Conservation (phyloP, 2,797 vertebrate species). For the Euthynnus affinis region DNA sequence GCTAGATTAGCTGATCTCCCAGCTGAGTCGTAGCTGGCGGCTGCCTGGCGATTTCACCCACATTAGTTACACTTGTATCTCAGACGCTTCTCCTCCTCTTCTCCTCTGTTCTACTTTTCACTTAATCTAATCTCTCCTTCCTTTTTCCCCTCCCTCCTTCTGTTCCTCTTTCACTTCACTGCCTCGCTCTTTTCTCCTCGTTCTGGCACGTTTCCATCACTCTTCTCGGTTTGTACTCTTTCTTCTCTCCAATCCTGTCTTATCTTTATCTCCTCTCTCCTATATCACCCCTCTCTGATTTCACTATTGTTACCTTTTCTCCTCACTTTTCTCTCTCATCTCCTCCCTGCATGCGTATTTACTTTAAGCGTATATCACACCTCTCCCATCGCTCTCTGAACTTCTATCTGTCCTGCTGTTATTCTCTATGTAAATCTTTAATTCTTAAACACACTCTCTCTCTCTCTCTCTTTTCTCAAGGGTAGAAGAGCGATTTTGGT, state of each 20-base stretch:
- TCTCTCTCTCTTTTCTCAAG: not conserved
- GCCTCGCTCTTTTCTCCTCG: not conserved
- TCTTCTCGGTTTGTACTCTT: not conserved
- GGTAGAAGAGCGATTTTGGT: not conserved
- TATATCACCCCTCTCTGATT: too few relatives aligned
- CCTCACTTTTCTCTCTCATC: too few relatives aligned
- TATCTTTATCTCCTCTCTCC: too few relatives aligned
- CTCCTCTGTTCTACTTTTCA: constrained; percentile 37
- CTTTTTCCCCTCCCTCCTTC: not conserved
- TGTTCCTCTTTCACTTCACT: not conserved
- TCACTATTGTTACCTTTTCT: not conserved
- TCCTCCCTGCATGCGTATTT: not conserved
- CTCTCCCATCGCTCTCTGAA: not conserved
- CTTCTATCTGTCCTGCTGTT: not conserved
- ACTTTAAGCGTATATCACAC: rapidly evolving
- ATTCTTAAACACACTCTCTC: not conserved
- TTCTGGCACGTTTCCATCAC: constrained; percentile 11
- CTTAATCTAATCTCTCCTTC: constrained; percentile 13
- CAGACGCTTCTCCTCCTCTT: constrained; percentile 53
- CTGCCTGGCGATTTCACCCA: constrained; percentile 64
- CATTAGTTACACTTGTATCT: constrained; percentile 66
- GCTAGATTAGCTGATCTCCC: constrained; percentile 58
- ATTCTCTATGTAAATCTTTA: constrained; percentile 3
- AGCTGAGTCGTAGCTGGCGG: constrained; percentile 51
- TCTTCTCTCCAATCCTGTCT: too few relatives aligned